These are phyloP conservation scores for Chelonus formosanus DNA, from an alignment of 2,888 invertebrate species.

Conservation along the genomic window DNA sequence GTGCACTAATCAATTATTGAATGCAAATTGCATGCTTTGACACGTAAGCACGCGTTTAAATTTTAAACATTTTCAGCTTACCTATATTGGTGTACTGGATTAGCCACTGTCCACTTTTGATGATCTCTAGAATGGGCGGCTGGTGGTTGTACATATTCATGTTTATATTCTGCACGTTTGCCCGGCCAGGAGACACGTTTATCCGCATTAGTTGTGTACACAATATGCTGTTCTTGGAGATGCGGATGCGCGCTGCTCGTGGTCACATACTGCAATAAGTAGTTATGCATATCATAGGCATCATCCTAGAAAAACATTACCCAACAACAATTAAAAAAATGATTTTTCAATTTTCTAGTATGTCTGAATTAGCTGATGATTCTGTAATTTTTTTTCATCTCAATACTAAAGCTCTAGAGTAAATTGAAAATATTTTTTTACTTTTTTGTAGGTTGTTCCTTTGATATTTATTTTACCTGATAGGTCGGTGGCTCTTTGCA, in stretches of 20 bases:
- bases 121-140: constrained; percentile 70
- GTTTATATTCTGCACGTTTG: constrained; percentile 66
- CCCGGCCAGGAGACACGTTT: constrained; percentile 70
- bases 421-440: no score
- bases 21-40: constrained; percentile 16
- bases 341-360: not conserved
- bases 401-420: no score
- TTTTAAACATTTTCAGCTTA: constrained; percentile 44
- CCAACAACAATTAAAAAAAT: constrained; percentile 37
- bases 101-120: constrained; percentile 70
- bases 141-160: constrained; percentile 70
- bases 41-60: not conserved
- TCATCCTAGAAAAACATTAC: constrained; percentile 60
- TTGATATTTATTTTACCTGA: constrained; percentile 52
- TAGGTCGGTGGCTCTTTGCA: constrained; percentile 67
- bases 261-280: constrained; percentile 65
- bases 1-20: constrained; percentile 11
- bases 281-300: constrained; percentile 62
- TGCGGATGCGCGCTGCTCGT: constrained; percentile 64
- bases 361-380: constrained; percentile 4
- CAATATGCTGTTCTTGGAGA: constrained; percentile 66
- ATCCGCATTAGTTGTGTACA: constrained; percentile 67
- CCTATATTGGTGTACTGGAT: constrained; percentile 66
- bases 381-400: constrained; percentile 10
- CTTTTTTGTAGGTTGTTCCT: no score